Percentiles rank a stretch among this genome's conserved stretches.
Conservation (phyloP, 2,888 invertebrate species). For the Synanthedon formicaeformis region DNA sequence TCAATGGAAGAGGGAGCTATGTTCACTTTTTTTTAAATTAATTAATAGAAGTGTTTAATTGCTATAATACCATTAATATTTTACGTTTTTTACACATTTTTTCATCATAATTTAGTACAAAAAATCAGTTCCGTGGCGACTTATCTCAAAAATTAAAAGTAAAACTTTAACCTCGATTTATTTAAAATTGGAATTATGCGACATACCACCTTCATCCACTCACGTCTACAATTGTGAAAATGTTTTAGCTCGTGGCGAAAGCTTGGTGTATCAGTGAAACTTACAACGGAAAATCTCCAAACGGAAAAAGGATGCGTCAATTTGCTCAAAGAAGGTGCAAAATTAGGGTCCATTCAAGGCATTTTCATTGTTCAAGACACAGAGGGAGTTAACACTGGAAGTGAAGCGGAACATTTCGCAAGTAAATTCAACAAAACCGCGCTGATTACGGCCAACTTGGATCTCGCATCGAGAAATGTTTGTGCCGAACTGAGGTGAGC, state of each 20-base stretch:
- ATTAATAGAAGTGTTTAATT: too few species aligned
- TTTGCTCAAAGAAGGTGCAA: conserved; percentile 19
- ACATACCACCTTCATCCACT: too few species aligned
- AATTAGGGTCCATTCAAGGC: conserved; percentile 25
- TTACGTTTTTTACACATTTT: too few species aligned
- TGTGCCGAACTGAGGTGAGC: conserved; percentile 30
- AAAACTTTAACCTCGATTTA: too few species aligned
- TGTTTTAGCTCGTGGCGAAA: conserved; percentile 25
- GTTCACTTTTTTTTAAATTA: too few species aligned
- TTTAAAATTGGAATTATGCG: too few species aligned
- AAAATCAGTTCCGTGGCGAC: too few species aligned
- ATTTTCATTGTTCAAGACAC: conserved; percentile 24
- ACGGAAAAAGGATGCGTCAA: conserved; percentile 20
- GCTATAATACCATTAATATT: too few species aligned
- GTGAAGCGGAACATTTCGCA: conserved; percentile 15
- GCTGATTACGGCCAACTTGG: conserved; percentile 23
- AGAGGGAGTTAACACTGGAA: conserved; percentile 9
- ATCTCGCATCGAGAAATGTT: conserved; percentile 23
- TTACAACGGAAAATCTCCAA: conserved; percentile 18
- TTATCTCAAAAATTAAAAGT: too few species aligned
- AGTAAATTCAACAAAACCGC: conserved; percentile 23
- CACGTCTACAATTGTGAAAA: too few species aligned
- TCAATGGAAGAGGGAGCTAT: too few species aligned
- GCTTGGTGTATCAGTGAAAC: conserved; percentile 14
- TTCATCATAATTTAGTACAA: too few species aligned